Conservation (phyloP, 2,797 vertebrate genomes). For the Lithobates sylvaticus region DNA sequence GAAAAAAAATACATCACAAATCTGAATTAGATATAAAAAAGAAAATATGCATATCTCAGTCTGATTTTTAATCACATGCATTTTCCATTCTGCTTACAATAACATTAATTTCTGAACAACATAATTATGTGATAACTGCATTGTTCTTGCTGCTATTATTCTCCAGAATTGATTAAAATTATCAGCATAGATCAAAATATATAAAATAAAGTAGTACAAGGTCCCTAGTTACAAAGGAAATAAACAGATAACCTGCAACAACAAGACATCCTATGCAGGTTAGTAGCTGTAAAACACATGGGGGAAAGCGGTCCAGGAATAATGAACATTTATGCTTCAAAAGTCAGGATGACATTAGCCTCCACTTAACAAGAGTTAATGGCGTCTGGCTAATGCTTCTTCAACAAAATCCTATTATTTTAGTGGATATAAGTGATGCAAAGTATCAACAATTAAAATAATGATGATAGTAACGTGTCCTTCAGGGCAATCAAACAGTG, state of each 20-base stretch:
- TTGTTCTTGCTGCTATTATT: not conserved
- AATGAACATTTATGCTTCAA: not conserved
- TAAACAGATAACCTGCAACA: not conserved
- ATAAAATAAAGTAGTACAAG: not conserved
- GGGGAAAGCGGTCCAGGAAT: not conserved
- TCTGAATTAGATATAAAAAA: not conserved
- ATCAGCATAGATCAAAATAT: not conserved
- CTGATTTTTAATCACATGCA: not conserved
- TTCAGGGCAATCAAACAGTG: not conserved
- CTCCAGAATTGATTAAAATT: not conserved
- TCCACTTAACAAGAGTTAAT: not conserved
- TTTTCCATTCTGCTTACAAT: not conserved
- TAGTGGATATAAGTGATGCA: not conserved
- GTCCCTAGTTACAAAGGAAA: not conserved
- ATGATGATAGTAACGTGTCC: not conserved
- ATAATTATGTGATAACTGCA: not conserved
- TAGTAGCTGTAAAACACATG: not conserved
- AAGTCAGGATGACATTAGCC: not conserved
- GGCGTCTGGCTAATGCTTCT: not conserved
- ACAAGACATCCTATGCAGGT: not conserved
- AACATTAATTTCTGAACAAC: not conserved
- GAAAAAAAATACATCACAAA: not conserved
- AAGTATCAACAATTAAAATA: not conserved
- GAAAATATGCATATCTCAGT: not conserved
- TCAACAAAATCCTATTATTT: not conserved